phyloP scores from a whole-genome alignment of 2,888 invertebrate genomes.

The Pegoplata infirma region DNA sequence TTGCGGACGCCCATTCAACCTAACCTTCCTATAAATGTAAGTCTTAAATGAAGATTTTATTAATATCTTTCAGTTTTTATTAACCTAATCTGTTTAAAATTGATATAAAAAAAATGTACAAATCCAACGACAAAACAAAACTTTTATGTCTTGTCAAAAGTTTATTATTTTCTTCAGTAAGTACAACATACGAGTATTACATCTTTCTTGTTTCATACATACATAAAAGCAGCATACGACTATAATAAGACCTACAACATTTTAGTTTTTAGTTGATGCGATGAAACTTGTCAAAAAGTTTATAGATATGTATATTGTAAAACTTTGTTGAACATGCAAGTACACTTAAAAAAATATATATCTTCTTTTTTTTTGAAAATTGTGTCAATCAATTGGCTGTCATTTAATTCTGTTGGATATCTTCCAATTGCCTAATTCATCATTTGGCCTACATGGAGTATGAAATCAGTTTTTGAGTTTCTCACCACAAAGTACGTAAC shows the following conservation, averaged over 20 bases:
- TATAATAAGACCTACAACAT: slow-evolving; percentile 5
- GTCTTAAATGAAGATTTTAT: no score
- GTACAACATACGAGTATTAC: not conserved
- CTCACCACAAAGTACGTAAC: no score
- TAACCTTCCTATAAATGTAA: no score
- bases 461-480: no score
- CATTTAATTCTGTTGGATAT: no score
- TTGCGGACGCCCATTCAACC: no score
- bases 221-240: not conserved
- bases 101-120: not conserved
- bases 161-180: not conserved
- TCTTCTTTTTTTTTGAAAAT: no score
- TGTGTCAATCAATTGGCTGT: no score
- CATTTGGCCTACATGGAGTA: no score
- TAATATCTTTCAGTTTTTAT: not conserved
- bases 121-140: slow-evolving; percentile 21
- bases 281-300: slow-evolving; percentile 59
- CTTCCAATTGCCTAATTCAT: no score
- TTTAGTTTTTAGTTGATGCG: slow-evolving; percentile 55
- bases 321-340: slow-evolving; percentile 1
- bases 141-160: slow-evolving; percentile 30
- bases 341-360: not conserved
- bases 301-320: slow-evolving; percentile 15
- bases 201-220: not conserved
- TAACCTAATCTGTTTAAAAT: not conserved